Evolutionary conservation across 2,888 invertebrate species (phyloP).

Genomic region (Drosophila prostipennis): DNA sequence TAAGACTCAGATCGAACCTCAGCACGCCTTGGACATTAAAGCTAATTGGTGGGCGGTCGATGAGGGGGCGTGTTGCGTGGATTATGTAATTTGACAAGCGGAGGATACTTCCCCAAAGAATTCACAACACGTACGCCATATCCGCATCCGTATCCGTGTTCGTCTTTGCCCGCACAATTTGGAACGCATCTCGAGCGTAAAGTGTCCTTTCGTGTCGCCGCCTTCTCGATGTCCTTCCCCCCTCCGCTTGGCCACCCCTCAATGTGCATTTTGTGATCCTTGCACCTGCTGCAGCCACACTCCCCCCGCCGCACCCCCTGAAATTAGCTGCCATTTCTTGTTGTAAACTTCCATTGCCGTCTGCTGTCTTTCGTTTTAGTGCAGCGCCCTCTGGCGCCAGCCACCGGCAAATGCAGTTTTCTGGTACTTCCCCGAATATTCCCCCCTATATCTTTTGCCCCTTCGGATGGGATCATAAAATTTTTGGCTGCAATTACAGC

Average conservation of each 20-base stretch:
- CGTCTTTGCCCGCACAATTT: slow-evolving; percentile 55
- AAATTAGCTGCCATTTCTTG: slow-evolving; percentile 70
- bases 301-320: slow-evolving; percentile 7
- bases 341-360: slow-evolving; percentile 58
- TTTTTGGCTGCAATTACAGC: slow-evolving; percentile 73
- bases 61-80: slow-evolving; percentile 38
- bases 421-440: slow-evolving; percentile 55
- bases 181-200: slow-evolving; percentile 69
- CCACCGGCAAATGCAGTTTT: slow-evolving; percentile 72
- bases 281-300: slow-evolving; percentile 72
- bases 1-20: slow-evolving; percentile 39
- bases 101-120: slow-evolving; percentile 40
- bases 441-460: background rate
- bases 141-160: slow-evolving; percentile 52
- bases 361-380: slow-evolving; percentile 55
- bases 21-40: slow-evolving; percentile 59
- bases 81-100: slow-evolving; percentile 59
- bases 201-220: slow-evolving; percentile 72
- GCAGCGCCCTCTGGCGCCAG: slow-evolving; percentile 66
- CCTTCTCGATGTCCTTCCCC: slow-evolving; percentile 20
- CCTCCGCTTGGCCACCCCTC: background rate
- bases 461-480: slow-evolving; percentile 58
- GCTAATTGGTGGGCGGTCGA: slow-evolving; percentile 29
- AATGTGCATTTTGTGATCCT: slow-evolving; percentile 72
- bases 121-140: slow-evolving; percentile 66